phyloP scores from a whole-genome alignment of 2,797 vertebrate species.

The Pangasius sanitwongsei region DNA sequence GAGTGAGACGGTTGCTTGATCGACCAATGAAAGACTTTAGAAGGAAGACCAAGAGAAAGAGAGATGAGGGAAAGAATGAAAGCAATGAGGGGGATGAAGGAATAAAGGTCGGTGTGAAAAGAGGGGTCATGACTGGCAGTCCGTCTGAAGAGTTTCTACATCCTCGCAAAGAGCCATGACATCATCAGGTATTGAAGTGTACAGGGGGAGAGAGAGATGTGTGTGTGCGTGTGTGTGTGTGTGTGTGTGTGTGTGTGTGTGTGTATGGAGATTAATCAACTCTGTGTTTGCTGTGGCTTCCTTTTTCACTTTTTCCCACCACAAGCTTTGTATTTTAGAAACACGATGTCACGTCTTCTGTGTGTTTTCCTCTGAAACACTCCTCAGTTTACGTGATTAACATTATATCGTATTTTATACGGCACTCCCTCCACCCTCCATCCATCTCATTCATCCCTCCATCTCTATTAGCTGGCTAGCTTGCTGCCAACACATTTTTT shows the following conservation, averaged over 20 bases:
- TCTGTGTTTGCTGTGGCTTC: constrained; percentile 77
- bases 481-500: neutral
- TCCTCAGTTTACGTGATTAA: neutral
- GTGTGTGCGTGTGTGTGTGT: constrained; percentile 15
- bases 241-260: constrained; percentile 63
- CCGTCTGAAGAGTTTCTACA: constrained; percentile 86
- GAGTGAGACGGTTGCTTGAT: neutral
- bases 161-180: constrained; percentile 85
- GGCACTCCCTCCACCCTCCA: too few species aligned
- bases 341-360: neutral
- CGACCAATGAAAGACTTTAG: constrained; percentile 76
- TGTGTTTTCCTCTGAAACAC: neutral
- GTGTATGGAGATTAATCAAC: constrained; percentile 83
- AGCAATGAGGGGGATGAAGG: constrained; percentile 68
- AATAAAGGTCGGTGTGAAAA: constrained; percentile 68
- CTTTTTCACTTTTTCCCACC: constrained; percentile 76
- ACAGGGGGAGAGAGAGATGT: neutral
- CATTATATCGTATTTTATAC: neutral
- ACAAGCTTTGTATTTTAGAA: constrained; percentile 10
- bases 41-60: constrained; percentile 68
- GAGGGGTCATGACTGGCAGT: constrained; percentile 76
- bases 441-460: neutral
- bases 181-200: constrained; percentile 88
- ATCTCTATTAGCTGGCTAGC: neutral
- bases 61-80: constrained; percentile 66